These are phyloP conservation scores for Manacus vitellinus DNA, from an alignment of 2,113 vertebrate species.

Conservation along the genomic window DNA sequence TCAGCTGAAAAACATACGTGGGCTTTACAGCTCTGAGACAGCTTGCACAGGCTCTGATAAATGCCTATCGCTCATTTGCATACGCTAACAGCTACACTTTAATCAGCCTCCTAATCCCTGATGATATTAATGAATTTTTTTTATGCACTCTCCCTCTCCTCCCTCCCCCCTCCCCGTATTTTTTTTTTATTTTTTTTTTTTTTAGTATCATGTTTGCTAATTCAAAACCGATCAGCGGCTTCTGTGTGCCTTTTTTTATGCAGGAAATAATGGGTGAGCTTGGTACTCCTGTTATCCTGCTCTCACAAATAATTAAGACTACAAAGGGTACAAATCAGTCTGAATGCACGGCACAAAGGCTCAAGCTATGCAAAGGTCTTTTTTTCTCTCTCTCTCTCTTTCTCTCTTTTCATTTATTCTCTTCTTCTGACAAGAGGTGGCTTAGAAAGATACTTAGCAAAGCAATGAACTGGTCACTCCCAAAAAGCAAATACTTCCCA, in stretches of 20 bases:
- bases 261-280: conserved; percentile 99
- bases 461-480: conserved; percentile 58
- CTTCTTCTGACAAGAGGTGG: conserved; percentile 76
- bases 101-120: conserved; percentile 99
- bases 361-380: conserved; percentile 82
- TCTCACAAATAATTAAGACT: conserved; percentile 99
- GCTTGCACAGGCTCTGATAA: conserved; percentile 99
- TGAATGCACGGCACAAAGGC: conserved; percentile 98
- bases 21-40: conserved; percentile 98
- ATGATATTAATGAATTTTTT: conserved; percentile 99
- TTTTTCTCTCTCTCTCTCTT: conserved; percentile 74
- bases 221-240: conserved; percentile 99
- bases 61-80: conserved; percentile 99
- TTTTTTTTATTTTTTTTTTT: conserved; percentile 83
- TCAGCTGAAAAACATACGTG: conserved; percentile 99
- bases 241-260: conserved; percentile 99
- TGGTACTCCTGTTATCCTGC: conserved; percentile 99
- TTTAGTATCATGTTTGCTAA: conserved; percentile 99
- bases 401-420: conserved; percentile 74
- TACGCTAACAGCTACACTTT: conserved; percentile 99
- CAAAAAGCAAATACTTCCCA: conserved; percentile 61
- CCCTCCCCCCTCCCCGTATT: background rate
- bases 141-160: conserved; percentile 74
- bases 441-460: conserved; percentile 75
- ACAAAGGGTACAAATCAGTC: conserved; percentile 99